Base-by-base conservation (phyloP, 2,113 vertebrate genomes). In the Zosterops borbonicus region DNA sequence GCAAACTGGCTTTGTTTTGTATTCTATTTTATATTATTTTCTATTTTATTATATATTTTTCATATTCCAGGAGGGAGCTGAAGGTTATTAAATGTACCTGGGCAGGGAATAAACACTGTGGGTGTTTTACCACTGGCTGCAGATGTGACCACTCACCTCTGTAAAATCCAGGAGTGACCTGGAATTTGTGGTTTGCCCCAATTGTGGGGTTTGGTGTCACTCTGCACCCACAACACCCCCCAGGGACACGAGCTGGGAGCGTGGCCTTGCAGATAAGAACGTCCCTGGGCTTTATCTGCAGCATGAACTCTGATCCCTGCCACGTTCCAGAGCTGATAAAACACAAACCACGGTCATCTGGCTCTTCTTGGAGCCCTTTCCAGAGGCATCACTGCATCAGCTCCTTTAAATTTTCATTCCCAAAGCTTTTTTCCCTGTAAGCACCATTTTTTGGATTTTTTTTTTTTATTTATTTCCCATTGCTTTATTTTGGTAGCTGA, bases 221-320 rank as follows among this genome's bases (percentile, higher is more conserved):
- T 31, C 21, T 92, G 86, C 31, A 41, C 39, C 60, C 33, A 1
- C 68, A 42, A 0, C 13, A 0, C 5, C 5, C 42, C 15, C 1
- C 22, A 29, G 69, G 68, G 74, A 18, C 37, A 4, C 2, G 3
- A 23, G 41, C 52, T 62, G 58, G 11, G 11, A 44, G n/a, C 6
- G 29, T 47, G 42, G 47, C 56, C 80, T 71, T 5, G 2, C 4
- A 21, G 47, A 49, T 25, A 41, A 2, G 18, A 29, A 2, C 0
- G 9, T 42, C 21, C 50, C 2, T 20, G 47, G 70, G 8, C 46
- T 69, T 69, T 39, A 12, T 65, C 31, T 70, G 70, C 14, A 10
- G 27, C 46, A 2, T 8, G 24, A 46, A 2, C 53, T 23, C 9
- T 47, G 50, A 37, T 6, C 82, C 11, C 18, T 55, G 63, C 41